These are phyloP conservation scores for Chromoteleia sp. DNA, from an alignment of 2,888 invertebrate genomes.

Conservation along the genomic window DNA sequence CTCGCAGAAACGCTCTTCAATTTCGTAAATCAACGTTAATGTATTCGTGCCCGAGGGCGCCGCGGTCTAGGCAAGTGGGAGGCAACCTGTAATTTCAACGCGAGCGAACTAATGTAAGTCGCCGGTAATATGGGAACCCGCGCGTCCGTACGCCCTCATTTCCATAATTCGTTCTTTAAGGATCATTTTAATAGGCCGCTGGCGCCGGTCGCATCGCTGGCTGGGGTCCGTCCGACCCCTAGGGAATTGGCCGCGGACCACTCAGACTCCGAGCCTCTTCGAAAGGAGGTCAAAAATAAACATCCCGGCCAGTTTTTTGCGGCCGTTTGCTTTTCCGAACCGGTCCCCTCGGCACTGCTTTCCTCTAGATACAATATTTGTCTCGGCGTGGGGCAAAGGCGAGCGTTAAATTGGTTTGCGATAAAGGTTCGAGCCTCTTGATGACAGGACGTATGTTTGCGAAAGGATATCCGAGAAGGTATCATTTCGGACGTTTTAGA, in stretches of 20 bases:
- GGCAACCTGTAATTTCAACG: conserved; percentile 82
- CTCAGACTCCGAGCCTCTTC: conserved; percentile 26
- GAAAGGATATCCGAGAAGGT: conserved; percentile 28
- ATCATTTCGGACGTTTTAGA: not conserved
- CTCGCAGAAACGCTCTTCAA: conserved; percentile 57
- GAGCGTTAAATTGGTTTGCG: conserved; percentile 30
- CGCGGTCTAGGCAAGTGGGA: conserved; percentile 69
- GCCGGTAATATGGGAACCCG: conserved; percentile 80
- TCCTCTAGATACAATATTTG: conserved; percentile 23
- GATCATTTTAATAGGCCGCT: conserved; percentile 83
- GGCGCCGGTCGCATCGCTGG: conserved; percentile 77
- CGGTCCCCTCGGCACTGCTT: conserved; percentile 43
- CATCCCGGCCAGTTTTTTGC: conserved; percentile 53
- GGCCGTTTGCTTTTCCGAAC: conserved; percentile 50
- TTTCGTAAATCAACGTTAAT: conserved; percentile 80
- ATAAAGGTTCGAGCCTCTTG: conserved; percentile 13
- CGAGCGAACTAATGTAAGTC: conserved; percentile 78
- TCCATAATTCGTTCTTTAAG: conserved; percentile 83
- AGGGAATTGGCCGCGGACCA: conserved; percentile 42
- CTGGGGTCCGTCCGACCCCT: conserved; percentile 62
- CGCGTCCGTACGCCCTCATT: conserved; percentile 76
- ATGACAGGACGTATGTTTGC: conserved; percentile 35
- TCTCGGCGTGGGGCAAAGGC: conserved; percentile 17
- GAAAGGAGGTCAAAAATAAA: conserved; percentile 68
- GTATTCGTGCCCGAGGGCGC: conserved; percentile 74